Evolutionary conservation across 1,140 invertebrate species (phyloP), one percentile per base, ranked within the genome.

Genomic region (Drosophila suzukii): DNA sequence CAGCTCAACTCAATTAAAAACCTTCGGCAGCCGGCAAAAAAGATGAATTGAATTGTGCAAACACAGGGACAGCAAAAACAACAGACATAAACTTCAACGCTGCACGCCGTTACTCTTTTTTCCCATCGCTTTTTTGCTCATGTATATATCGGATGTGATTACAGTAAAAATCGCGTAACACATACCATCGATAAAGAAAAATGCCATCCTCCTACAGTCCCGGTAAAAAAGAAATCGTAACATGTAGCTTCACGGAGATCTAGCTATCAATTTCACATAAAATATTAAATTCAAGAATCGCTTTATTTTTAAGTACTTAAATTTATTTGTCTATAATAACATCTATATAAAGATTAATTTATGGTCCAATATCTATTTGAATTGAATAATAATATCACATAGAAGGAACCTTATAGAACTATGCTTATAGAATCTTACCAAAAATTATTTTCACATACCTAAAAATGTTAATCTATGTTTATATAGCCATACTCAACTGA

Each of bases 1-100:
- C 58, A 61, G 57, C 70, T 83, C 67, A 89, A 88, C 83, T 88
- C 84, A 88, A 88, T 88, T 88, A 89, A 88, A 73, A 89, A 80
- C 79, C 63, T 74, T 62, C 84, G 60, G 36, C 54, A 63, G 67
- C 62, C 56, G 63, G 66, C 78, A 67, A 46, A 62, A 70, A 82
- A 55, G 30, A 67, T 72, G 68, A 72, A 72, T 72, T 72, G 53
- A 49, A 62, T 51, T 74, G 71, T 47, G 68, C 36, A 70, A 71
- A 83, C 53, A 78, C 47, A 67, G 54, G 30, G 58, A 53, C 30
- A 62, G 46, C 51, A 60, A 50, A 54, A 60, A 75, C 54, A 80
- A 58, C 67, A 74, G 36, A 58, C 53, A 75, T 13, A 47, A 27
- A 71, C 67, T 56, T 67, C 15, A 44, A 15, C 43, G 66, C 49